Conservation (phyloP, 2,113 vertebrate species). For the Xiphorhynchus elegans region DNA sequence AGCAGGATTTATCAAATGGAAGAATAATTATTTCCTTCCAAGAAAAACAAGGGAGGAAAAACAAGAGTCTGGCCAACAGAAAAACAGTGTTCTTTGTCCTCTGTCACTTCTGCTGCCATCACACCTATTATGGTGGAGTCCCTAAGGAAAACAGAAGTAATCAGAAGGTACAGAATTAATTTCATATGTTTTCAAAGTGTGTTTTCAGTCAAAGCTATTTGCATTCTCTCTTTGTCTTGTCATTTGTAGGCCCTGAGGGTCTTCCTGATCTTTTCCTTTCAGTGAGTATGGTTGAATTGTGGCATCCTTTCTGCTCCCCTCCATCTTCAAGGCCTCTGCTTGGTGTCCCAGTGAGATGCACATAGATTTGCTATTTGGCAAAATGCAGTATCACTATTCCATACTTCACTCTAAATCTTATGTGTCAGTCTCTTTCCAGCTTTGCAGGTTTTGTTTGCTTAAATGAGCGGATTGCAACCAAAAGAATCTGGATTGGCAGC, state of each 20-base stretch:
- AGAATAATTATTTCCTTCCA: not conserved
- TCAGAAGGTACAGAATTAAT: not conserved
- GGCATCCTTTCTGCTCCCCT: not conserved
- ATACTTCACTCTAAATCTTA: not conserved
- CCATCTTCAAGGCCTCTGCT: not conserved
- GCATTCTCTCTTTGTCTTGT: not conserved
- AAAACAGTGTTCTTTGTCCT: not conserved
- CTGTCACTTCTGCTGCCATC: not conserved
- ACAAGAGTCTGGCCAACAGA: not conserved
- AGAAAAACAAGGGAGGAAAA: not conserved
- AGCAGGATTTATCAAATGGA: not conserved
- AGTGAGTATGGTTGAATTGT: not conserved
- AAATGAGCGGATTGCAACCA: not conserved
- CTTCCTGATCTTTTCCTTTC: not conserved
- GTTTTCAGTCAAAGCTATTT: not conserved
- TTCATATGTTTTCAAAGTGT: not conserved
- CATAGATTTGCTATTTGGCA: not conserved
- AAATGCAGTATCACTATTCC: not conserved
- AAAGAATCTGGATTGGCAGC: conserved; percentile 5
- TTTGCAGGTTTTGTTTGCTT: conserved; percentile 30
- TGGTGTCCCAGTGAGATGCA: not conserved
- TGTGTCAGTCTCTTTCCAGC: not conserved
- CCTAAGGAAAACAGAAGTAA: not conserved
- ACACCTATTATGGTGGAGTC: not conserved
- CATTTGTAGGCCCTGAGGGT: not conserved